Base-by-base conservation (phyloP, 2,113 vertebrate genomes). In the Genyomyrus donnyi region DNA sequence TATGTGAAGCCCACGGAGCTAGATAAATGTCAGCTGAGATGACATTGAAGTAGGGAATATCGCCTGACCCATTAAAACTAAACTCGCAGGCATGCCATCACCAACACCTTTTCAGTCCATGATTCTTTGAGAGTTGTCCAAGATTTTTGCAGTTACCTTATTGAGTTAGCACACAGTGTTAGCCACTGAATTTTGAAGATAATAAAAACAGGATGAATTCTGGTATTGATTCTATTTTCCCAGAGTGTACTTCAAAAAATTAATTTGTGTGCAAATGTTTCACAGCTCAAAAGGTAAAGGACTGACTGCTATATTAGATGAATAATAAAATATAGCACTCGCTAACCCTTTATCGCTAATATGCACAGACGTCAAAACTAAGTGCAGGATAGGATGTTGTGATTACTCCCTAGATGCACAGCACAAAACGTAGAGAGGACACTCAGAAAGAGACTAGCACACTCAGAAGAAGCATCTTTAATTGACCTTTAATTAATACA, bases 1-100 rank as follows among this genome's bases (percentile, higher is more conserved):
- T n/a, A 35, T 89, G 48, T 5, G n/a, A 66, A 48, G n/a, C 88
- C 88, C 45, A 50, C 66, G 4, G 88, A 89, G 90, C 87, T 21
- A 46, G 87, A 88, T 77, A 88, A 92, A 92, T 92, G 91, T 91
- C 90, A 91, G 85, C 13, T 52, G 80, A 48, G 88, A 89, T 91
- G 89, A 90, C 89, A 91, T 92, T 92, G 92, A 91, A 90, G 87
- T 91, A 91, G 89, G 90, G 89, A 90, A 91, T 90, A 90, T 89
- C 74, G 88, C 90, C 90, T 19, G 74, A 19, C 31, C 74, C 35
- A 80, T 70, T 70, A 11, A 70, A 70, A 70, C 62, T 70, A 31
- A 70, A 70, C 13, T 42, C 13, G 0, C 15, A 19, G 86, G 77
- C 91, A 89, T 92, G 90, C 90, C 90, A 89, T 93, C 91, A 91